These are phyloP conservation scores for Candoia aspera DNA, from an alignment of 2,113 vertebrate species.

Conservation along the genomic window DNA sequence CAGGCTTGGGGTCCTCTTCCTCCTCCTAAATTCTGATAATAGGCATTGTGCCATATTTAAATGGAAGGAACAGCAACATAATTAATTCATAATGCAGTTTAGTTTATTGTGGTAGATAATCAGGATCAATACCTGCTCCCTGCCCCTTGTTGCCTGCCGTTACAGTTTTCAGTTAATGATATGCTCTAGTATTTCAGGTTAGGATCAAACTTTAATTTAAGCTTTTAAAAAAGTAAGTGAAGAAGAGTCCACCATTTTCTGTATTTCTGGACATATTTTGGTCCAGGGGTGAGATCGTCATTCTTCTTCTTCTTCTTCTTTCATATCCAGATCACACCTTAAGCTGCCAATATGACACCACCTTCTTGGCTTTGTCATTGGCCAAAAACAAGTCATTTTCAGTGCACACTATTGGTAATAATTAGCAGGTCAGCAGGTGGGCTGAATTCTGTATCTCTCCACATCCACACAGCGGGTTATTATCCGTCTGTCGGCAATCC, in stretches of 20 bases:
- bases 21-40: background rate
- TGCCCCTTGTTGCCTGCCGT: background rate
- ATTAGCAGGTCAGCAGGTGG: too few species aligned
- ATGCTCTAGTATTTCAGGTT: background rate
- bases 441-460: too few species aligned
- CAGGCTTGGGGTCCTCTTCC: background rate
- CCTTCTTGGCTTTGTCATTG: too few species aligned
- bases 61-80: background rate
- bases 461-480: too few species aligned
- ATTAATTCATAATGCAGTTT: background rate
- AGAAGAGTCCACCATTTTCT: background rate
- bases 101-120: background rate
- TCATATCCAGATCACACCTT: too few species aligned
- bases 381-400: too few species aligned
- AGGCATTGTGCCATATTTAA: background rate
- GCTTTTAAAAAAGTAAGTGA: background rate
- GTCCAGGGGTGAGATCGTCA: background rate
- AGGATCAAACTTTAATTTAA: background rate
- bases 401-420: too few species aligned
- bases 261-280: background rate
- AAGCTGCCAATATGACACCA: too few species aligned
- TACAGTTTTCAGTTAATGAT: background rate
- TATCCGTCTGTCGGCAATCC: too few species aligned
- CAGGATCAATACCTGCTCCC: background rate
- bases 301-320: too few species aligned